Conservation (phyloP, 92 coral and sea anemone species). For the Zoanthus sansibaricus region DNA sequence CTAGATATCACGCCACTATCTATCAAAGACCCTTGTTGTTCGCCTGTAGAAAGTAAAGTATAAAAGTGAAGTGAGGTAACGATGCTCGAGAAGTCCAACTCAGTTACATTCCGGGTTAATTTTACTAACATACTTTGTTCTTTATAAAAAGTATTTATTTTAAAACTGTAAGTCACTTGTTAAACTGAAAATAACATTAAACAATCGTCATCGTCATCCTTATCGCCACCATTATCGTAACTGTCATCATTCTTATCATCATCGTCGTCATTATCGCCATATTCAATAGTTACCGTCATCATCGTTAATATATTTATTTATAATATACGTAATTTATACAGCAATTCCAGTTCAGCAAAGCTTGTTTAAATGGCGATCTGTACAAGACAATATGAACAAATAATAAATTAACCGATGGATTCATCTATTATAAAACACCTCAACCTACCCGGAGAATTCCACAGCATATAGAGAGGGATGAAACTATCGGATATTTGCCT, state of each 20-base stretch:
- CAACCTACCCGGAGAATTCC: slow-evolving; percentile 93
- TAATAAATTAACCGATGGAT: not conserved
- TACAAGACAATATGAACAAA: too few relatives aligned
- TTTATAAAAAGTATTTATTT: not conserved
- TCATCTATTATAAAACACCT: not conserved
- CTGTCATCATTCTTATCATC: not conserved
- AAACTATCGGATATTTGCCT: slow-evolving; percentile 77
- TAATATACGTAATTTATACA: too few relatives aligned
- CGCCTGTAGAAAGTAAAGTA: slow-evolving; percentile 50
- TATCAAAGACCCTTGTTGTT: slow-evolving; percentile 74
- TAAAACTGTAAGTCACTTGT: not conserved
- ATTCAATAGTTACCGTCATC: too few relatives aligned
- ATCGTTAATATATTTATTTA: too few relatives aligned
- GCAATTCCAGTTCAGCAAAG: too few relatives aligned
- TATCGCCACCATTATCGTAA: not conserved
- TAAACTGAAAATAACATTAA: not conserved
- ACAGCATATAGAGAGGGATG: slow-evolving; percentile 85
- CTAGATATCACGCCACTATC: slow-evolving; percentile 76
- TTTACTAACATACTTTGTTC: not conserved
- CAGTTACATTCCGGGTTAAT: too few relatives aligned
- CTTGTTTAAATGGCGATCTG: too few relatives aligned
- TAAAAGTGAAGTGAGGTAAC: not conserved
- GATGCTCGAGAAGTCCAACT: too few relatives aligned
- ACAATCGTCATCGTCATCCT: not conserved
- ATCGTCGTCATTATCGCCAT: too few relatives aligned